phyloP scores from a whole-genome alignment of 2,797 vertebrate genomes.

The Avahi laniger region DNA sequence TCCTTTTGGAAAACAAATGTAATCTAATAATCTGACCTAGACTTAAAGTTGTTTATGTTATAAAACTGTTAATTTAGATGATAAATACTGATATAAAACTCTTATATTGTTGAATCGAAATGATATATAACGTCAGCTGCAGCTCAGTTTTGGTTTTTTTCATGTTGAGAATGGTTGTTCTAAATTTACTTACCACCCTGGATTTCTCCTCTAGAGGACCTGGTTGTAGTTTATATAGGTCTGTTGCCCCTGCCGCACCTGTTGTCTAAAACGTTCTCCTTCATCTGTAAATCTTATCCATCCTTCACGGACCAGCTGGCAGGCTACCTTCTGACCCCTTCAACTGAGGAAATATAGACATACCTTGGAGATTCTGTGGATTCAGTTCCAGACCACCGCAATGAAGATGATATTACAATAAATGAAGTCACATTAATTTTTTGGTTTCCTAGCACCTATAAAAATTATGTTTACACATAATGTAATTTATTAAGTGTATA shows the following conservation, averaged over 20 bases:
- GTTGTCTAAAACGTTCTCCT: background rate
- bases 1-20: slow-evolving; percentile 26
- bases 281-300: background rate
- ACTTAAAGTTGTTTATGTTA: slow-evolving; percentile 27
- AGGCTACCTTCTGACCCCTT: background rate
- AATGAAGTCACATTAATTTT: background rate
- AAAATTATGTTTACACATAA: background rate
- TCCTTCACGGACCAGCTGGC: background rate
- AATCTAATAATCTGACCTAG: background rate
- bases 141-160: slow-evolving; percentile 12
- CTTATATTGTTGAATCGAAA: background rate
- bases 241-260: background rate
- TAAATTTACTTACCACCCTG: background rate
- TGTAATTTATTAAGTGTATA: background rate
- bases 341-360: background rate
- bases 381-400: background rate
- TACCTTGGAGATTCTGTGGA: background rate
- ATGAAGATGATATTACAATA: background rate
- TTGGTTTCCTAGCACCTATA: background rate
- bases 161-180: background rate
- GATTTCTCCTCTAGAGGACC: background rate
- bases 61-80: slow-evolving; percentile 1
- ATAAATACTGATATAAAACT: slow-evolving; percentile 4
- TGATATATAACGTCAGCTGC: background rate
- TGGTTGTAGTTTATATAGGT: background rate